A percentile compares a stretch with the other conserved stretches of the same genome.
Evolutionary conservation across 2,888 invertebrate species (phyloP).

Genomic region (Clistopyga incitator): DNA sequence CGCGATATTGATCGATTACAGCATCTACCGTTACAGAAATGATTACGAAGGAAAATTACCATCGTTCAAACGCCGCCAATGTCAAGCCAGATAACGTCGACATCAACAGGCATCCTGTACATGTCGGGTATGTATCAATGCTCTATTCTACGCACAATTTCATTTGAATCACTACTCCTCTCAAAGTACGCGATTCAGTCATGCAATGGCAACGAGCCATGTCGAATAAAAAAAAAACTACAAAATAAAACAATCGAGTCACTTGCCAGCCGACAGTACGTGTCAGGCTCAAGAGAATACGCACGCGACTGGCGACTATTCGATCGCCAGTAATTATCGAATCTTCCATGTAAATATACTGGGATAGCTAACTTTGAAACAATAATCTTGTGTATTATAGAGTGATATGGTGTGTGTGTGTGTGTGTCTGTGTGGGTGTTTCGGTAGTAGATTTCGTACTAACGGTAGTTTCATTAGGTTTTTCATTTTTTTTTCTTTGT

Average conservation of each 20-base stretch:
- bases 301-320: constrained; percentile 48
- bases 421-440: constrained; percentile 77
- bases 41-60: constrained; percentile 84
- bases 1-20: constrained; percentile 68
- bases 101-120: constrained; percentile 87
- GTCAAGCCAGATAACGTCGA: constrained; percentile 88
- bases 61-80: constrained; percentile 85
- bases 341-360: constrained; percentile 70
- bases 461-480: constrained; percentile 70
- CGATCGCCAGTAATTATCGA: constrained; percentile 37
- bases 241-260: constrained; percentile 19
- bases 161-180: constrained; percentile 57
- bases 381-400: constrained; percentile 84
- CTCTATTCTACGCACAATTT: constrained; percentile 58
- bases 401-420: constrained; percentile 75
- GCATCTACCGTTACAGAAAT: constrained; percentile 82
- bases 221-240: constrained; percentile 45
- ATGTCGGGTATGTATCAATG: constrained; percentile 86
- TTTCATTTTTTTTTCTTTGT: not conserved
- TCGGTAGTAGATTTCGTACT: constrained; percentile 77
- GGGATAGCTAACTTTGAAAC: constrained; percentile 76
- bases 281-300: constrained; percentile 38
- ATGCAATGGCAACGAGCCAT: constrained; percentile 55
- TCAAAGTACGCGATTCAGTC: constrained; percentile 59
- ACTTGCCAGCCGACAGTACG: constrained; percentile 43